Conservation (phyloP, 2,797 vertebrate species). For the Kryptolebias ocellatus region DNA sequence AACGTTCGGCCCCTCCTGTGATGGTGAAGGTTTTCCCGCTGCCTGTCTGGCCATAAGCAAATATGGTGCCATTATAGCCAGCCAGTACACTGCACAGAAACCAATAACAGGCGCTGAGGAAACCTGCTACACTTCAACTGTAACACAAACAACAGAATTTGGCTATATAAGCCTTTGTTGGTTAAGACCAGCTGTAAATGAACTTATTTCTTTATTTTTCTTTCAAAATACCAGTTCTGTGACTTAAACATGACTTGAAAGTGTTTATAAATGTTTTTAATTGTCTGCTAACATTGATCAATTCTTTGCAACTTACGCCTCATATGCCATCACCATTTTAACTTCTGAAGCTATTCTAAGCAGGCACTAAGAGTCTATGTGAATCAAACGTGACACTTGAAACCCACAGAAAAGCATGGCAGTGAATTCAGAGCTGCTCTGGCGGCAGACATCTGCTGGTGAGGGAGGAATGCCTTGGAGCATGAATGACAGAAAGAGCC, state of each 20-base stretch:
- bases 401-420: conserved; percentile 65
- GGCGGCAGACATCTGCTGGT: conserved; percentile 66
- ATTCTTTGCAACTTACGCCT: conserved; percentile 1
- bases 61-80: conserved; percentile 95
- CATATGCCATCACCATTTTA: conserved; percentile 34
- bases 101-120: conserved; percentile 19
- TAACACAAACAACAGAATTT: background rate
- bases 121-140: background rate
- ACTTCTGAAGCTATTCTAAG: conserved; percentile 19
- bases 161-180: background rate
- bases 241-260: background rate
- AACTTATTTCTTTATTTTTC: background rate
- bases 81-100: conserved; percentile 83
- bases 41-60: conserved; percentile 97
- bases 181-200: background rate
- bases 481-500: conserved; percentile 58
- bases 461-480: conserved; percentile 63
- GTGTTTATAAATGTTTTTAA: background rate
- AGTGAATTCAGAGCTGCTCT: conserved; percentile 45
- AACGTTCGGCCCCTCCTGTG: conserved; percentile 92
- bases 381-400: conserved; percentile 67
- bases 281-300: conserved; percentile 10
- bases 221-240: background rate
- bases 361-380: conserved; percentile 39
- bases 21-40: conserved; percentile 98